These are phyloP conservation scores for Carettochelys insculpta DNA, from an alignment of 2,113 vertebrate genomes.

Conservation along the genomic window DNA sequence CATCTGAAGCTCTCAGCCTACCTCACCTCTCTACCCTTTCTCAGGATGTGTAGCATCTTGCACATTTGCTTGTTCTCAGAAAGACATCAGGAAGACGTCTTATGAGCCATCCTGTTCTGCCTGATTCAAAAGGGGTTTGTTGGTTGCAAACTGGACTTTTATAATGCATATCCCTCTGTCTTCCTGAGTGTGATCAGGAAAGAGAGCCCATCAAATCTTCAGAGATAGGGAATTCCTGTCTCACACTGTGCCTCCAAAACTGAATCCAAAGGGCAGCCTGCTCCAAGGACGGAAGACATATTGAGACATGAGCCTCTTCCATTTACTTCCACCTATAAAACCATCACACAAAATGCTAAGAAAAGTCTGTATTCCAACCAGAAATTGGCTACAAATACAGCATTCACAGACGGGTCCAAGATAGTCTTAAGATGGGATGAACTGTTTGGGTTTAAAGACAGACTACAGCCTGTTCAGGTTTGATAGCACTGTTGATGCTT, in stretches of 20 bases:
- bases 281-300: neutral
- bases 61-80: neutral
- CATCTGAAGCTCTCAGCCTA: neutral
- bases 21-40: neutral
- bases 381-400: neutral
- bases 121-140: neutral
- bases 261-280: neutral
- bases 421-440: neutral
- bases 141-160: neutral
- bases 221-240: neutral
- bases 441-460: neutral
- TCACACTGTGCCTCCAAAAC: neutral
- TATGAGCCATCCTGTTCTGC: neutral
- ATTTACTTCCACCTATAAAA: neutral
- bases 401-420: neutral
- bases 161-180: neutral
- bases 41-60: neutral
- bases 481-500: neutral
- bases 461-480: accelerated
- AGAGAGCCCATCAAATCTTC: neutral
- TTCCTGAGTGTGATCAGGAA: neutral
- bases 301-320: neutral
- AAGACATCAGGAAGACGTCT: too few relatives aligned
- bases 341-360: neutral
- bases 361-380: neutral